Evolutionary conservation across 2,888 invertebrate genomes (phyloP).

Genomic region (Norana najaformis): DNA sequence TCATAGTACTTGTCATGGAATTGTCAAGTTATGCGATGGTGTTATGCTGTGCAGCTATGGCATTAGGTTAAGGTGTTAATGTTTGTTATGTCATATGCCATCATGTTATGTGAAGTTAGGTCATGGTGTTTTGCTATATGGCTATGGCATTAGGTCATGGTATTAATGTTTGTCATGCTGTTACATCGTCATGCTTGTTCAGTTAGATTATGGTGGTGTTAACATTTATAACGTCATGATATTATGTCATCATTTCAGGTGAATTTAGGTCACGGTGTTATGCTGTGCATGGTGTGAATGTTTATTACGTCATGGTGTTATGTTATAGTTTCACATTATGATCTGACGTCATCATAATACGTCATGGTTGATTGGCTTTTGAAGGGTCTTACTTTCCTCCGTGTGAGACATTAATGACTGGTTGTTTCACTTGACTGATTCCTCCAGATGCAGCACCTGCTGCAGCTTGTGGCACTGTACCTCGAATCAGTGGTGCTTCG

Average conservation of each 20-base stretch:
- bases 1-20: background rate
- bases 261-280: background rate
- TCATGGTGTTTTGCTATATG: background rate
- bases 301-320: background rate
- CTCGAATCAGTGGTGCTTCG: constrained; percentile 55
- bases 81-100: background rate
- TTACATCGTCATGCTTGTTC: no score
- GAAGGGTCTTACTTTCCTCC: background rate
- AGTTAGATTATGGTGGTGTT: no score
- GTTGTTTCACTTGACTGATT: background rate
- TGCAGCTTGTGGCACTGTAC: background rate
- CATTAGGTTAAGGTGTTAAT: no score
- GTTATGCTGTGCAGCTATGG: no score
- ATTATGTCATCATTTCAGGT: no score
- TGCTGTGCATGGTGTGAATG: background rate
- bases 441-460: background rate
- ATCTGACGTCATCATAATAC: background rate
- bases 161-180: no score
- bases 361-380: background rate
- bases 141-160: no score
- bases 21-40: background rate
- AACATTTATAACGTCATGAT: no score
- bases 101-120: background rate
- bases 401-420: background rate
- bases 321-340: background rate